A percentile compares a stretch with the other conserved stretches of the same genome.
phyloP scores from a whole-genome alignment of 2,888 invertebrate species.

The Iphiclides podalirius region DNA sequence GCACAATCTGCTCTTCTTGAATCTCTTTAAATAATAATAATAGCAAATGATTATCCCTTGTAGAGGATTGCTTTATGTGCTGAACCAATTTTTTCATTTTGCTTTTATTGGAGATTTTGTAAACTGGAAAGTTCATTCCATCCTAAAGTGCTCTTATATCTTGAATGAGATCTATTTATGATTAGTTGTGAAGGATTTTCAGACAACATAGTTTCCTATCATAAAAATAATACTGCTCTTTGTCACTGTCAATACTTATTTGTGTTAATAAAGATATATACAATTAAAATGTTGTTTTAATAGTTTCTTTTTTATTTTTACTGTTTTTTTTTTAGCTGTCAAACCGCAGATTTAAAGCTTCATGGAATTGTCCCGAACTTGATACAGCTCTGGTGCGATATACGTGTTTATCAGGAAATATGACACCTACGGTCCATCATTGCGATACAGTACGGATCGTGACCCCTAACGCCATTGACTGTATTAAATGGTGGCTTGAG shows the following conservation, averaged over 20 bases:
- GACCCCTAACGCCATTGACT: no score
- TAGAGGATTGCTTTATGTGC: slow-evolving; percentile 40
- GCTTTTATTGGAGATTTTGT: slow-evolving; percentile 47
- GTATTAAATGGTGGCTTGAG: no score
- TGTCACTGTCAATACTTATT: slow-evolving; percentile 60
- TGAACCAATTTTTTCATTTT: slow-evolving; percentile 51
- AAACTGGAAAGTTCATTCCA: slow-evolving; percentile 73
- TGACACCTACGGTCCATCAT: no score
- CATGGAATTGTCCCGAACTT: no score
- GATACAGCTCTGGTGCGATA: no score
- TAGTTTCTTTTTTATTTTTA: no score
- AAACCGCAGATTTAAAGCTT: no score
- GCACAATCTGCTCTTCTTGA: slow-evolving; percentile 47
- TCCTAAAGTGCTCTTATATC: slow-evolving; percentile 75
- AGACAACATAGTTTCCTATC: slow-evolving; percentile 42
- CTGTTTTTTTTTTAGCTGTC: no score
- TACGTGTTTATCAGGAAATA: no score
- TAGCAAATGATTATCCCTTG: slow-evolving; percentile 9
- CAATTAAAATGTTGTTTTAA: slow-evolving; percentile 22
- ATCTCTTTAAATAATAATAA: slow-evolving; percentile 15
- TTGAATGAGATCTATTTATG: slow-evolving; percentile 66
- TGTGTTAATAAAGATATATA: slow-evolving; percentile 54
- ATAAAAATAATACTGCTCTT: slow-evolving; percentile 37
- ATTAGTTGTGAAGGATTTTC: slow-evolving; percentile 52
- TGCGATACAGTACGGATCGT: no score